Base-by-base conservation (phyloP, 2,888 invertebrate species). In the Maniola hyperantus region DNA sequence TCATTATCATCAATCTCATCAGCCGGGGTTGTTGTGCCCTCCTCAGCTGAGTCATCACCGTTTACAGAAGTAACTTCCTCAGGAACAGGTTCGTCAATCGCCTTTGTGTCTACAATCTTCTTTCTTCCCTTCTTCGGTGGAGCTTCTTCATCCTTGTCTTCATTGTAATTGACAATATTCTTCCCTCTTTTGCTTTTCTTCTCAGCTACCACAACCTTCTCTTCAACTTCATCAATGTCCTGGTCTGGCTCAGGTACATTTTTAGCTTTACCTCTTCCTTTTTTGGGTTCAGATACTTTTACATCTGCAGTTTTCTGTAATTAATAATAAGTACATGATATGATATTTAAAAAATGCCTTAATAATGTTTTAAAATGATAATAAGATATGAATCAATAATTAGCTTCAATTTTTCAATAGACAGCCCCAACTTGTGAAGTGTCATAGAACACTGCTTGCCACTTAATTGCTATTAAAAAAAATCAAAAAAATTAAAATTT, bases 291-390 rank as follows among this genome's bases (percentile, higher is more conserved):
- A 57, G 80, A 72, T 65, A 79, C 77, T 78, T 89, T 87, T 48
- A 82, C 79, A 72, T 88, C 89, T 70, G 82, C 79, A 71, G 83
- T 75, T 84, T 91, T 91, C 91, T 91, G 88, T 57, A 86, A 85
- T 70, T 34, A 39, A 63, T 58, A 33, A 33, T n/a, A 18, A 8
- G 13, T 15, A 54, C 4, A 36, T 5, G 11, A 20, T 5, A n/a
- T 11, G 15, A 20, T 51, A 20, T 13, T 20, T 13, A 20, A 26
- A 26, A 51, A 51, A 26, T 26, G 6, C 6, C n/a, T n/a, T 26
- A 51, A 18, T 51, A 13, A 20, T 51, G 6, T 20, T 51, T 26
- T 51, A 26, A 26, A 0, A 13, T 51, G 5, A 51, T 26, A 1
- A 51, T 2, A 26, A 13, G 20, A 18, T 50, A 46, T 15, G 15